Base-by-base conservation (phyloP, 2,888 invertebrate genomes). In the Drosophila merina region DNA sequence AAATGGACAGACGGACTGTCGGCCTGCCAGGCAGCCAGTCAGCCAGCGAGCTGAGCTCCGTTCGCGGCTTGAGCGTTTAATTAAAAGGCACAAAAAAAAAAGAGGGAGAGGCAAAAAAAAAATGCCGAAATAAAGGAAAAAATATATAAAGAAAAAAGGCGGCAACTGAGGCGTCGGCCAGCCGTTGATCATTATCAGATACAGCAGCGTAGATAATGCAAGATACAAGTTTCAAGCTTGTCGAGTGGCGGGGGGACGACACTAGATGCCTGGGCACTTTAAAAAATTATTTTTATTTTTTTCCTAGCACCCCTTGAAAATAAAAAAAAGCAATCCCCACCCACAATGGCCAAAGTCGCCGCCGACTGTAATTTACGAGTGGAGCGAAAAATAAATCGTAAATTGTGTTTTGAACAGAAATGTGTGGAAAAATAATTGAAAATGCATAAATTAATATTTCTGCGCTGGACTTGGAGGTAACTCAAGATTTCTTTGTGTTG, bases 1-100 rank as follows among this genome's bases (percentile, higher is more conserved):
- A 66, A 63, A 54, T 57, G 50, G 55, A 70, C 73, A 72, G 1
- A 67, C 79, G 73, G 58, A 62, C 70, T 36, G 20, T 38, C 48
- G 33, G 40, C 26, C 47, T 14, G 14, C 14, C 59, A 57, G 54
- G 69, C 72, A 72, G 40, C 67, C 79, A 76, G 60, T 66, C 71
- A 44, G 25, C 50, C 48, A 50, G 63, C 44, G 52, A 52, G 48
- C 47, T 57, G 59, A 59, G 68, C 64, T 49, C 28, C 44, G 51
- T 64, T 72, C 25, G 81, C 87, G 86, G 86, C 86, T 79, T 72
- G 69, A 66, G 72, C 74, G 79, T 77, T 86, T 86, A 86, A 86
- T 86, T 87, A 86, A 86, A 86, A 86, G 67, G 77, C 75, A 69
- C 57, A 58, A 67, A 66, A 45, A 67, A n/a, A 38, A 67, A 68